Evolutionary conservation across 2,888 invertebrate species (phyloP).

Genomic region (Macaria liturata): DNA sequence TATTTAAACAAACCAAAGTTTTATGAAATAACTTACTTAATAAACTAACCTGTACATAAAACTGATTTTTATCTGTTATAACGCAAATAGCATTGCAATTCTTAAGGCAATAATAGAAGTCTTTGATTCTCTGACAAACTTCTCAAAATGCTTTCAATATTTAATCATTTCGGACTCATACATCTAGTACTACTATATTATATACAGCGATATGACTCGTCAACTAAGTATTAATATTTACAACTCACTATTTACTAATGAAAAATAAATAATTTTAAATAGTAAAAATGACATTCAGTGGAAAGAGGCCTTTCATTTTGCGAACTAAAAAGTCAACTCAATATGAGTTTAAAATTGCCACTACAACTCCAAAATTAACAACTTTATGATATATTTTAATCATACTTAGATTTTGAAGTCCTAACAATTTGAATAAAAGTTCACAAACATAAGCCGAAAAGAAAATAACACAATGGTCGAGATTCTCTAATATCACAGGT

Average conservation of each 20-base stretch:
- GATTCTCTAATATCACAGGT: conserved; percentile 73
- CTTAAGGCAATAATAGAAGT: conserved; percentile 2
- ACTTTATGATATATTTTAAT: too few species aligned
- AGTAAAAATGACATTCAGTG: conserved; percentile 62
- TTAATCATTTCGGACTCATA: conserved; percentile 24
- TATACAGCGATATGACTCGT: conserved; percentile 58
- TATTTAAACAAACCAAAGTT: background rate
- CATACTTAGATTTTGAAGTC: too few species aligned
- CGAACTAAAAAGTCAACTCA: too few species aligned
- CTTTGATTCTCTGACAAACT: background rate
- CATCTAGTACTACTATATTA: conserved; percentile 48
- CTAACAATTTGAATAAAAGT: too few species aligned
- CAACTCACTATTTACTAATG: conserved; percentile 48
- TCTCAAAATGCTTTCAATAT: background rate
- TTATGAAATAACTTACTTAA: too few species aligned
- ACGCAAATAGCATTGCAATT: background rate
- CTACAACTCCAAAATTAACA: too few species aligned
- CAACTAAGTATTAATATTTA: conserved; percentile 52
- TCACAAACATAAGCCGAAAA: too few species aligned
- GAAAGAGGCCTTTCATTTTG: conserved; percentile 36
- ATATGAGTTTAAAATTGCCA: too few species aligned
- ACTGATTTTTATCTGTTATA: too few species aligned
- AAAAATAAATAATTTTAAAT: conserved; percentile 71
- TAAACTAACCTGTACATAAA: background rate
- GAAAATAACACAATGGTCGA: conserved; percentile 10